phyloP scores from a whole-genome alignment of 2,888 invertebrate genomes.

The Marronus borbonicus region DNA sequence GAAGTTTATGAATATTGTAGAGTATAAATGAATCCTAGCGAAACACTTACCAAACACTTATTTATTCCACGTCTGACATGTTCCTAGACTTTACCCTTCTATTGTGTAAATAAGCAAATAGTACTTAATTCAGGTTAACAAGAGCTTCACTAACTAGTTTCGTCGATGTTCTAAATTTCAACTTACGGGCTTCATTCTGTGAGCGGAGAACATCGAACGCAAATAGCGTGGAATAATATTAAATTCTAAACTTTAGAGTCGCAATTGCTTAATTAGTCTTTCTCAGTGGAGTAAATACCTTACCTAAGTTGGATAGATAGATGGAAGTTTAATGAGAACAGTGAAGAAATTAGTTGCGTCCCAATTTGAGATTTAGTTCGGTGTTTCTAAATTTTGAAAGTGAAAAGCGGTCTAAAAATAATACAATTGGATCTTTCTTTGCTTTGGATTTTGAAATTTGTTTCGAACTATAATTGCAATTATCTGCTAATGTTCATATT shows the following conservation, averaged over 20 bases:
- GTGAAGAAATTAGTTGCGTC: background rate
- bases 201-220: background rate
- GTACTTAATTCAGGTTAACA: background rate
- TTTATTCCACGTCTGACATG: background rate
- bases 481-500: no score
- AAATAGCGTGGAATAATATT: slow-evolving; percentile 8
- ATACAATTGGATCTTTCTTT: no score
- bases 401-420: no score
- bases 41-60: background rate
- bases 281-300: background rate
- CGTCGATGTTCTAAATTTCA: no score
- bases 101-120: background rate
- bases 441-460: no score
- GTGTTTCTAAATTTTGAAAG: no score
- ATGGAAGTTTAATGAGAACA: background rate
- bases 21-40: background rate
- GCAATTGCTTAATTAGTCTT: slow-evolving; percentile 4
- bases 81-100: slow-evolving; percentile 6
- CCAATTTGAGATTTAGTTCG: no score
- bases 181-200: background rate
- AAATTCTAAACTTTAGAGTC: background rate
- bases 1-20: background rate
- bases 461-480: no score
- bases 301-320: background rate
- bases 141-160: no score